Base-by-base conservation (phyloP, 2,797 vertebrate genomes). In the Neosalanx taihuensis region DNA sequence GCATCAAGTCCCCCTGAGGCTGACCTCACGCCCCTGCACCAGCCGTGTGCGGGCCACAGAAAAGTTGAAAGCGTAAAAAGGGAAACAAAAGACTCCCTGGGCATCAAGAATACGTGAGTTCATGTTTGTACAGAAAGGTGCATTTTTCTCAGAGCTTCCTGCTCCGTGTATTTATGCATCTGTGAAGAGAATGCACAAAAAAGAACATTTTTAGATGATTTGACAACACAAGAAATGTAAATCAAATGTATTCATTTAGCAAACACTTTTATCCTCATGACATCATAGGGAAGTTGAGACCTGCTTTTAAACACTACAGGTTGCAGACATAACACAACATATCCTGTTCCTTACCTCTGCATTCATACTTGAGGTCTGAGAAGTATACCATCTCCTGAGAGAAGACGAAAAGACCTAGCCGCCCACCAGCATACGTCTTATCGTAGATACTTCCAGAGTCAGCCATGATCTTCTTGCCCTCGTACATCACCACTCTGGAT, bases 331-430 rank as follows among this genome's bases (percentile, higher is more conserved):
- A 41, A 46, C 41, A 46, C 6, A 26, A 0, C 20, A 30, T 67
- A 30, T 31, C 62, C 3, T 68, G 65, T 58, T 1, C 1, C 92
- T 89, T 92, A 99, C 97, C 97, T 98, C 96, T 95, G 88, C 97
- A 99, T 90, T 99, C 97, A 76, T 99, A 99, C 92, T 98, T 99
- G 89, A 99, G 94, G 91, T 99, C 97, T 46, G 97, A 99, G 90
- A 99, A 99, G 92, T 98, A 99, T 78, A 97, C 97, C 96, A 98
- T 98, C 93, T 99, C 97, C 92, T 99, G 97, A 71, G 97, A 99
- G 90, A 99, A 99, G 84, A 99, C 96, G 81, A 99, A 99, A 66
- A 99, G 85, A 82, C 97, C 97, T 81, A 99, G 90, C 74, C 97
- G 93, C 70, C 97, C 97, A 1, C 97, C 97, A 29, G 97, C 96